phyloP scores from a whole-genome alignment of 2,113 vertebrate genomes.

The Neolamprologus caudopunctatus region DNA sequence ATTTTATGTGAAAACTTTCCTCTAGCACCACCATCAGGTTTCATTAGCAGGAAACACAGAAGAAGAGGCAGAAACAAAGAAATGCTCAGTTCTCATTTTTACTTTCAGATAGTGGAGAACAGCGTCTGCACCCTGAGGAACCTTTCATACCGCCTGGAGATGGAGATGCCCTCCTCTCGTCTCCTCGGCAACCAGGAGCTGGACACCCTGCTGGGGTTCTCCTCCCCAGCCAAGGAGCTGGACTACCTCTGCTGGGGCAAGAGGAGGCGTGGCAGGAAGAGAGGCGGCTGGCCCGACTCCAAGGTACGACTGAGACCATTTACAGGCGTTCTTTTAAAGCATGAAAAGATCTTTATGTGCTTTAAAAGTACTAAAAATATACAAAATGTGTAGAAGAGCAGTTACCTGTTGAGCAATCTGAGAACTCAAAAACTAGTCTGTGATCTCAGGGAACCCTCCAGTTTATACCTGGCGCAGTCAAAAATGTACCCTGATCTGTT shows the following conservation, averaged over 20 bases:
- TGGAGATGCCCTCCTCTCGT: conserved; percentile 94
- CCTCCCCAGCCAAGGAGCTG: conserved; percentile 85
- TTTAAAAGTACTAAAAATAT: neutral
- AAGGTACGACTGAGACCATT: conserved; percentile 66
- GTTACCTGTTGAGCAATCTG: neutral
- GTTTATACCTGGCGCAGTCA: neutral
- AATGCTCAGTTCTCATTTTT: neutral
- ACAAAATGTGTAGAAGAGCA: neutral
- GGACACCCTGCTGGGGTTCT: conserved; percentile 86
- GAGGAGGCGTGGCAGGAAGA: conserved; percentile 91
- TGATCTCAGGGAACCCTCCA: neutral
- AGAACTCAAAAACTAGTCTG: neutral
- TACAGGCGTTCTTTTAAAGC: neutral
- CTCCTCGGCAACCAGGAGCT: conserved; percentile 86
- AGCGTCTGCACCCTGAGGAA: conserved; percentile 96
- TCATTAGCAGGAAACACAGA: neutral
- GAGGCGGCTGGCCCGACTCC: conserved; percentile 79
- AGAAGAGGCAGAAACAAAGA: neutral
- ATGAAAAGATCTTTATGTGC: neutral
- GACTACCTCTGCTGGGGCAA: conserved; percentile 97
- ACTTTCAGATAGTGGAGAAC: conserved; percentile 90
- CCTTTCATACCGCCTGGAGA: conserved; percentile 92
- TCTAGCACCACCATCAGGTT: neutral
- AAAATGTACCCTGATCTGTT: neutral
- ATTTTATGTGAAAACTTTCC: neutral